These are phyloP conservation scores for Romanomermis culicivorax DNA, from an alignment of 2,888 invertebrate genomes.

Conservation along the genomic window DNA sequence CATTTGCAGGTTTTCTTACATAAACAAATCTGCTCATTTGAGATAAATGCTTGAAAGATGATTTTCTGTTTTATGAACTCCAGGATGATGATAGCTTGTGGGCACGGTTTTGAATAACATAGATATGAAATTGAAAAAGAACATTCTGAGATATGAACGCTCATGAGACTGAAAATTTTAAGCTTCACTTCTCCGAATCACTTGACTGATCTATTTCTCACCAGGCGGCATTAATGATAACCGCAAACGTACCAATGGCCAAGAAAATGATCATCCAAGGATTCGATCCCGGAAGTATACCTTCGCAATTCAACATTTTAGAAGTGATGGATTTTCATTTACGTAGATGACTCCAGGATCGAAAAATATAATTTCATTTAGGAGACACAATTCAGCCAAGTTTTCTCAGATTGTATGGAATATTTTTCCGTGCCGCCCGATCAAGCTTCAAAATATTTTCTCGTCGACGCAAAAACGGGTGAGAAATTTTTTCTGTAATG, in stretches of 20 bases:
- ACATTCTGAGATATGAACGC: no score
- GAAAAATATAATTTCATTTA: slow-evolving; percentile 35
- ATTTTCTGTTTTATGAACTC: not conserved
- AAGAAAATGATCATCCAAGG: slow-evolving; percentile 97
- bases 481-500: slow-evolving; percentile 23
- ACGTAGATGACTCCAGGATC: no score
- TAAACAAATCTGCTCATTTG: no score
- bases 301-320: slow-evolving; percentile 91
- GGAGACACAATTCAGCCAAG: slow-evolving; percentile 82
- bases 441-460: slow-evolving; percentile 64
- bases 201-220: no score
- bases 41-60: no score
- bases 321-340: slow-evolving; percentile 27
- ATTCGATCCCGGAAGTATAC: slow-evolving; percentile 77
- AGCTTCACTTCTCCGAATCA: no score
- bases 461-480: slow-evolving; percentile 98
- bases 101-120: no score
- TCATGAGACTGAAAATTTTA: no score
- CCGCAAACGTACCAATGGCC: slow-evolving; percentile 95
- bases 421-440: slow-evolving; percentile 87
- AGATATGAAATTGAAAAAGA: no score
- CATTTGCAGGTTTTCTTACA: not conserved
- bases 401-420: slow-evolving; percentile 79
- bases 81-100: no score
- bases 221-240: slow-evolving; percentile 65